Conservation (phyloP, 2,113 vertebrate genomes). For the Edolisoma coerulescens region DNA sequence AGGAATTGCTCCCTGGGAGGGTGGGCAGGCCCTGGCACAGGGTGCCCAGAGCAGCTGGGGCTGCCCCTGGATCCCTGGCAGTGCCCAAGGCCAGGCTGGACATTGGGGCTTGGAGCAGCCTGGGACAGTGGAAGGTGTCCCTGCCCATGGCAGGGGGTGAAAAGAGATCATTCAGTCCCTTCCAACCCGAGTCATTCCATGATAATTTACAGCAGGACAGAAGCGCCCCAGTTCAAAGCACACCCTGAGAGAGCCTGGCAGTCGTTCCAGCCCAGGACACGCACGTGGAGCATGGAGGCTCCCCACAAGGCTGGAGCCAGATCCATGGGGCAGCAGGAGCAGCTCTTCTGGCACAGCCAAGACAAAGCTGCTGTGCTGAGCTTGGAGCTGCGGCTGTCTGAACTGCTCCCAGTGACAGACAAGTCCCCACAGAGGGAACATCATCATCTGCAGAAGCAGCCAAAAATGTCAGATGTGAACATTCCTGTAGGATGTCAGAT, state of each 20-base stretch:
- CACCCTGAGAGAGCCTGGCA: neutral
- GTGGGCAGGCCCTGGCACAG: neutral
- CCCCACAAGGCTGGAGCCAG: accelerated
- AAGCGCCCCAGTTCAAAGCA: neutral
- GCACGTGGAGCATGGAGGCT: neutral
- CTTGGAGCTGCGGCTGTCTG: neutral
- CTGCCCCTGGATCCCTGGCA: neutral
- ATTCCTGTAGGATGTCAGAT: neutral
- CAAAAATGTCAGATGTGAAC: neutral
- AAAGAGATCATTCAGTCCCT: neutral
- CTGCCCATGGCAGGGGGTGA: neutral
- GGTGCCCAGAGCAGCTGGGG: neutral
- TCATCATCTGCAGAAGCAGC: neutral
- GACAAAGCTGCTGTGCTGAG: neutral
- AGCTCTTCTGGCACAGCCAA: neutral
- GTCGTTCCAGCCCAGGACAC: neutral
- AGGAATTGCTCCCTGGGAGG: neutral
- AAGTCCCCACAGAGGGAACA: neutral
- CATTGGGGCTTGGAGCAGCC: accelerated
- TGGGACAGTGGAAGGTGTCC: neutral
- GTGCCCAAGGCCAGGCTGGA: neutral
- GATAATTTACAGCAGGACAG: neutral
- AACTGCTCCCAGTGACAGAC: neutral
- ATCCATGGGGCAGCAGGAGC: neutral
- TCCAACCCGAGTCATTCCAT: neutral